Evolutionary conservation across 2,113 vertebrate genomes (phyloP).

Genomic region (Proteles cristata): DNA sequence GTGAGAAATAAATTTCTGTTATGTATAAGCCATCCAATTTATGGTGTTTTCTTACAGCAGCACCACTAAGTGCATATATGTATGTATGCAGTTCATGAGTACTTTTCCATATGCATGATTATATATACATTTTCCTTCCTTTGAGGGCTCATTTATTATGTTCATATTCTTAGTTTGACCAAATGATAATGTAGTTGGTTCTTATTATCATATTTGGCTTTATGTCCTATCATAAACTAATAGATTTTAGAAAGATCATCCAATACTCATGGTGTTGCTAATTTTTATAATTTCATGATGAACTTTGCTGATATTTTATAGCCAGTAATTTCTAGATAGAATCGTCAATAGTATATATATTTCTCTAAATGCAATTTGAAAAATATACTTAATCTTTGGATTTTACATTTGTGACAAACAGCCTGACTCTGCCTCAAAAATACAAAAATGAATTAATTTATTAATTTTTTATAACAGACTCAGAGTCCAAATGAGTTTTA

Average conservation of each 20-base stretch:
- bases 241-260: not conserved
- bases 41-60: not conserved
- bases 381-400: not conserved
- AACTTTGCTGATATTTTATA: not conserved
- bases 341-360: not conserved
- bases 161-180: not conserved
- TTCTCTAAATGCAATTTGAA: not conserved
- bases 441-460: not conserved
- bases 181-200: not conserved
- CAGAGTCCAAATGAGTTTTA: not conserved
- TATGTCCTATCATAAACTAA: not conserved
- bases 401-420: not conserved
- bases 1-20: not conserved
- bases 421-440: not conserved
- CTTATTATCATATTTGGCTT: not conserved
- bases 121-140: not conserved
- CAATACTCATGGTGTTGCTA: not conserved
- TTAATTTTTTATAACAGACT: not conserved
- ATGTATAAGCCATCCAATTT: not conserved
- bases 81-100: not conserved
- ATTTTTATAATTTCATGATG: constrained; percentile 4
- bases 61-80: not conserved
- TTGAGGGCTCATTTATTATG: not conserved
- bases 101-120: not conserved
- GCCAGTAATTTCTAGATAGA: not conserved